Conservation (phyloP, 2,888 invertebrate species). For the Drosophila nr. fundita region DNA sequence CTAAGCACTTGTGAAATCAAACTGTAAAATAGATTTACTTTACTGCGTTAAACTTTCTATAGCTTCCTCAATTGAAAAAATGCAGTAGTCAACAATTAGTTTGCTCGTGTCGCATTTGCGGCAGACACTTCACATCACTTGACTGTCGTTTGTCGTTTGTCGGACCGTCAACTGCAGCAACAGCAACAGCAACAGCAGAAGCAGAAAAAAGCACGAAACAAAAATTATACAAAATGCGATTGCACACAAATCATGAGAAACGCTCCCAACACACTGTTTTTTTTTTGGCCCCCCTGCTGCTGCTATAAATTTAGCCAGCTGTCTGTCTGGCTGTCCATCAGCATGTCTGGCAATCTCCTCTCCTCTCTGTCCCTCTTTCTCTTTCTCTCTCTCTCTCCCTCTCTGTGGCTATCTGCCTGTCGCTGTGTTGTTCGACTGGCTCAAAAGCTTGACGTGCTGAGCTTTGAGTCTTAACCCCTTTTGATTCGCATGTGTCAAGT, state of each 20-base stretch:
- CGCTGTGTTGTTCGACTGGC: conserved; percentile 38
- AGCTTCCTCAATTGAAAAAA: conserved; percentile 42
- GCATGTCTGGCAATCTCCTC: conserved; percentile 21
- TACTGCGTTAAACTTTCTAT: conserved; percentile 23
- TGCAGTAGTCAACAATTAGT: conserved; percentile 66
- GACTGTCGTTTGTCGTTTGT: conserved; percentile 56
- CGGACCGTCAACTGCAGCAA: conserved; percentile 45
- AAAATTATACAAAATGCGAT: conserved; percentile 62
- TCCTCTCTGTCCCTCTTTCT: not conserved
- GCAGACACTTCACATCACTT: conserved; percentile 66
- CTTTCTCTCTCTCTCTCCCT: not conserved
- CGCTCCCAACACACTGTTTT: conserved; percentile 41
- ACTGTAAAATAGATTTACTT: not conserved
- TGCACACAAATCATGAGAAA: conserved; percentile 66
- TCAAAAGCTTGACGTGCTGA: conserved; percentile 54
- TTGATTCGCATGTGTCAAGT: conserved; percentile 81
- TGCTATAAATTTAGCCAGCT: conserved; percentile 46
- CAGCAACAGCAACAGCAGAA: conserved; percentile 23
- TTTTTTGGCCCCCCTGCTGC: conserved; percentile 42
- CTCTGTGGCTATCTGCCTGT: not conserved
- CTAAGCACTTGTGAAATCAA: not conserved
- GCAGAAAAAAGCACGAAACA: conserved; percentile 25
- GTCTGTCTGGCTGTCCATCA: conserved; percentile 45
- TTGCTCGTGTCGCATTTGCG: conserved; percentile 65
- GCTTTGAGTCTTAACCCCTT: conserved; percentile 57